Base-by-base conservation (phyloP, 2,113 vertebrate species). In the Plecturocebus donacophilus region DNA sequence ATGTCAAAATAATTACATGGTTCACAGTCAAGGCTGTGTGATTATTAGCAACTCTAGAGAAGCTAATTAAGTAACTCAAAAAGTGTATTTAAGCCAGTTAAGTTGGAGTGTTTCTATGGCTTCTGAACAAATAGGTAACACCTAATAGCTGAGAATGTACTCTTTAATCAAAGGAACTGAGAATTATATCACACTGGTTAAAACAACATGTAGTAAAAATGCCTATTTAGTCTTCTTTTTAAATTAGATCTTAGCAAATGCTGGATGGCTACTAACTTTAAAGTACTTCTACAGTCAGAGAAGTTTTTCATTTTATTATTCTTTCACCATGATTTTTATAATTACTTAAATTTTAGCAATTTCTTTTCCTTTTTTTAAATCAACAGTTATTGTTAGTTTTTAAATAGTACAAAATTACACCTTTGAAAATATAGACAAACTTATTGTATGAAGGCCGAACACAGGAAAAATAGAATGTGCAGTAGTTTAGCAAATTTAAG, bases 1-100 rank as follows among this genome's bases (percentile, higher is more conserved):
- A 98, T 98, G 98, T 98, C 98, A 98, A 92, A 98, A 98, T 98
- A 98, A 99, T 99, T 98, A 98, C 97, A 97, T 98, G 97, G 98
- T 98, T 98, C 98, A 98, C 90, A 95, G 97, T 98, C 85, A 98
- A 98, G 96, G 90, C 97, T 98, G 40, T 98, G 95, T 97, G 94
- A 90, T 98, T 98, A 98, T 99, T 98, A 98, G 95, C 82, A 98
- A 96, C 97, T 98, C 96, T 98, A 97, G 98, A 96, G 94, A 96
- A 98, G 97, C 97, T 98, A 98, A 99, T 99, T 98, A 98, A 98
- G 91, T 86, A 96, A 98, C 97, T 98, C 91, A 98, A 98, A 97
- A 98, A 98, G 98, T 97, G 96, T 97, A 90, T 98, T 98, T 87
- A 98, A 98, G 98, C 97, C 87, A 94, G 97, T 98, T 98, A 98